A percentile compares a stretch with the other conserved stretches of the same genome.
Evolutionary conservation across 2,113 vertebrate species (phyloP).

Genomic region (Scartelaos histophorus): DNA sequence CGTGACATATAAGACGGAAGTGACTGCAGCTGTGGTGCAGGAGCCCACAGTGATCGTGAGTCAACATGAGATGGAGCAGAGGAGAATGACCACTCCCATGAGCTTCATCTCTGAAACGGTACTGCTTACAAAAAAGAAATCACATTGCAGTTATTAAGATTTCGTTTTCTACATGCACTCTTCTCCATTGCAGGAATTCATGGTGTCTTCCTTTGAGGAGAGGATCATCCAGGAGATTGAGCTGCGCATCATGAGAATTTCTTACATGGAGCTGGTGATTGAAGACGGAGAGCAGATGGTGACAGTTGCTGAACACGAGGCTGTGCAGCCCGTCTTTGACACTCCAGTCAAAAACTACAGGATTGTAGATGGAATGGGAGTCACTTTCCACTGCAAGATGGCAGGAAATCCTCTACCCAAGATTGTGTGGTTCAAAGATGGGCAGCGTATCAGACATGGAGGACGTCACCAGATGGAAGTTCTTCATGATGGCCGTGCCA

Average conservation of each 20-base stretch:
- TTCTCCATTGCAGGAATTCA: conserved; percentile 83
- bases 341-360: conserved; percentile 92
- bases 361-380: conserved; percentile 91
- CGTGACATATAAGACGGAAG: conserved; percentile 85
- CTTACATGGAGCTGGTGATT: conserved; percentile 87
- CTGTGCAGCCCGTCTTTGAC: conserved; percentile 85
- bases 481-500: conserved; percentile 90
- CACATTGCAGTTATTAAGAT: not conserved
- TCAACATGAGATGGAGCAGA: conserved; percentile 89
- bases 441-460: conserved; percentile 86
- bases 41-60: conserved; percentile 83
- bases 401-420: conserved; percentile 91
- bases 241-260: conserved; percentile 92
- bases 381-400: conserved; percentile 95
- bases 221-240: conserved; percentile 97
- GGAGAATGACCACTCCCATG: conserved; percentile 84
- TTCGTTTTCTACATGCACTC: not conserved
- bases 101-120: conserved; percentile 91
- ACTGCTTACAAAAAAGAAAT: conserved; percentile 24
- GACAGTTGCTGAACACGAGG: conserved; percentile 84
- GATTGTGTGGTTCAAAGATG: conserved; percentile 98
- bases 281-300: conserved; percentile 92
- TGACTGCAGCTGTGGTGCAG: conserved; percentile 82
- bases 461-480: conserved; percentile 89
- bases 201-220: conserved; percentile 93